A percentile compares a stretch with the other conserved stretches of the same genome.
phyloP scores from a whole-genome alignment of 1,140 invertebrate species.

The Asobara japonica region DNA sequence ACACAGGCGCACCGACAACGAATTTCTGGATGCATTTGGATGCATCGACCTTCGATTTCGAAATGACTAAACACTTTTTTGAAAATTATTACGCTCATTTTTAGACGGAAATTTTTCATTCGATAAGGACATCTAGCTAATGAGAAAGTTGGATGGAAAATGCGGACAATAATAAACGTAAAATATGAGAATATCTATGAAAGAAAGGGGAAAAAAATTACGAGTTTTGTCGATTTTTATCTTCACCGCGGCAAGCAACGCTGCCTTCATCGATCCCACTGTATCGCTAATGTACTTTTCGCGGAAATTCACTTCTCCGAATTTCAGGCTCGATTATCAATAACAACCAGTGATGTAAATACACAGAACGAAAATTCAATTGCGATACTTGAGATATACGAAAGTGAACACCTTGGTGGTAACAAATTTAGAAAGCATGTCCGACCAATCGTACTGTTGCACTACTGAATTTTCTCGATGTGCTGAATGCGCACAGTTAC shows the following conservation, averaged over 20 bases:
- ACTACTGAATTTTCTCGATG: background rate
- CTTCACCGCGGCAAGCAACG: background rate
- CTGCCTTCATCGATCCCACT: background rate
- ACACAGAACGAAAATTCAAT: background rate
- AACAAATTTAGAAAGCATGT: conserved; percentile 14
- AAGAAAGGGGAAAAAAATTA: conserved; percentile 3
- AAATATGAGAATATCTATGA: background rate
- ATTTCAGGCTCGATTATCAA: background rate
- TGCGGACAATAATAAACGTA: background rate
- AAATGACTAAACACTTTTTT: no score
- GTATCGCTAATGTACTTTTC: background rate
- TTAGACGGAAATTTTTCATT: background rate
- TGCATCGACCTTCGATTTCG: no score
- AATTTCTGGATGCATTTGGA: no score
- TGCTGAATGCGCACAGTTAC: background rate
- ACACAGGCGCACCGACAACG: no score
- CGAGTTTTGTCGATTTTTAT: background rate
- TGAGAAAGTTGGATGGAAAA: background rate
- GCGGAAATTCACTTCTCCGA: background rate
- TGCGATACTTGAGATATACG: background rate
- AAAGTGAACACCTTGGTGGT: background rate
- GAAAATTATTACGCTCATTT: no score
- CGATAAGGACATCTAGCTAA: background rate
- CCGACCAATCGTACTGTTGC: background rate
- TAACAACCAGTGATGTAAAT: background rate